Percentiles rank a stretch among this genome's conserved stretches.
phyloP scores from a whole-genome alignment of 2,797 vertebrate species.

The Mycteria americana region DNA sequence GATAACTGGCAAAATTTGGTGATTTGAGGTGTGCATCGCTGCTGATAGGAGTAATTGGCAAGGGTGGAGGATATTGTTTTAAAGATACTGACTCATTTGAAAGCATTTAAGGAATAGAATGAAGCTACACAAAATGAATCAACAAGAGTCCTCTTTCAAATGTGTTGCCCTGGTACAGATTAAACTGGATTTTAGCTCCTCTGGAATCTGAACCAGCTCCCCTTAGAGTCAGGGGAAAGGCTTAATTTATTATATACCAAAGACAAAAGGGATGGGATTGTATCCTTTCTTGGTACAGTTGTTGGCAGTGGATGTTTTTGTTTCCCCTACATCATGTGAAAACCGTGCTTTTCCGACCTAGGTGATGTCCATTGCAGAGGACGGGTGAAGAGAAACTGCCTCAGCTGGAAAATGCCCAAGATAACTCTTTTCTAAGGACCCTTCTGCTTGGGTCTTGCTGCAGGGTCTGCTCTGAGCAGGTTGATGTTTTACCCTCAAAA shows the following conservation, averaged over 20 bases:
- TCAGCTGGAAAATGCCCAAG: not conserved
- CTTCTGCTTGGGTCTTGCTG: not conserved
- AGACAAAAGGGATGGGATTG: not conserved
- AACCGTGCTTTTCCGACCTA: not conserved
- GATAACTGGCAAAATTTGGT: constrained; percentile 47
- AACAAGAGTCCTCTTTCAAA: not conserved
- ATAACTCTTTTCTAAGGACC: not conserved
- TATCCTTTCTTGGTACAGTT: not conserved
- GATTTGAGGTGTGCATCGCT: constrained; percentile 4
- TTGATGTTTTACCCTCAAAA: not conserved
- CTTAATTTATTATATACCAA: not conserved
- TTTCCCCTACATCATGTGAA: not conserved
- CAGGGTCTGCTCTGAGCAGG: not conserved
- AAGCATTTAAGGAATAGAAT: constrained; percentile 6
- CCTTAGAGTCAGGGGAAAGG: not conserved
- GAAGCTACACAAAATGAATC: constrained; percentile 9
- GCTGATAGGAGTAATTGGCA: constrained; percentile 46
- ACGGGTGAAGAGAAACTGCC: not conserved
- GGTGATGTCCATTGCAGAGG: not conserved
- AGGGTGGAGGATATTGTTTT: constrained; percentile 23
- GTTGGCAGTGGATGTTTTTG: not conserved
- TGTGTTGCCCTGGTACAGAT: not conserved
- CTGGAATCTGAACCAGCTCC: not conserved
- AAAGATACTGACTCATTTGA: constrained; percentile 8
- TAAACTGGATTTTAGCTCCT: not conserved